A percentile compares a stretch with the other conserved stretches of the same genome.
phyloP scores from a whole-genome alignment of 2,888 invertebrate genomes.

The Heliconius aoede region DNA sequence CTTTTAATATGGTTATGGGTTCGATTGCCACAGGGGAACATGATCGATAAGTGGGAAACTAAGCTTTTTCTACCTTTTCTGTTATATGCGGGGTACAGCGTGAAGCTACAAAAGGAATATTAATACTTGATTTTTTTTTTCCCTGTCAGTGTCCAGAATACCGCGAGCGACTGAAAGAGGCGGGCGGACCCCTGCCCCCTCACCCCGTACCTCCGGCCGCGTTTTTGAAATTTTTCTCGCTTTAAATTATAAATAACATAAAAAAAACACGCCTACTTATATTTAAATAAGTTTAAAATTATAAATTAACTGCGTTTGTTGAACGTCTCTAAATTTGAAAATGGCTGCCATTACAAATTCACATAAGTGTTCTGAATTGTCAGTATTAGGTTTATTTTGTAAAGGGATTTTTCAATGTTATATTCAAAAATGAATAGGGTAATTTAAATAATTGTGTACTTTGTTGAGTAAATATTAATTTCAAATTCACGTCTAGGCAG shows the following conservation, averaged over 20 bases:
- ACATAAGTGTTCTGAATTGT: slow-evolving; percentile 5
- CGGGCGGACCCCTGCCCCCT: slow-evolving; percentile 89
- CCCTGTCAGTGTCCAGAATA: slow-evolving; percentile 89
- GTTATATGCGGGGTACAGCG: too few relatives aligned
- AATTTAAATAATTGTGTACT: slow-evolving; percentile 7
- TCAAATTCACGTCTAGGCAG: not conserved
- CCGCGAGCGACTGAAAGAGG: slow-evolving; percentile 90
- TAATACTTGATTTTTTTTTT: not conserved
- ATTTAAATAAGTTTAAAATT: slow-evolving; percentile 19
- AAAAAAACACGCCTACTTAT: slow-evolving; percentile 27
- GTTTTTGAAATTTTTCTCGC: slow-evolving; percentile 95
- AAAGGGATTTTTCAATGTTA: slow-evolving; percentile 18
- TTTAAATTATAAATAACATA: slow-evolving; percentile 79
- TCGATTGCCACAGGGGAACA: not conserved
- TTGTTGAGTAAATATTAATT: not conserved
- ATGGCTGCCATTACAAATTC: slow-evolving; percentile 30
- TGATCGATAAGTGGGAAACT: too few relatives aligned
- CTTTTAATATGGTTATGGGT: not conserved
- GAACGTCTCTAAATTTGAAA: slow-evolving; percentile 23
- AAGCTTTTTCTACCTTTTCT: too few relatives aligned
- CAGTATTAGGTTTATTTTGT: slow-evolving; percentile 28
- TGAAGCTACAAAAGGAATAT: not conserved
- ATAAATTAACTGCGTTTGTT: slow-evolving; percentile 25
- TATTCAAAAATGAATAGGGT: slow-evolving; percentile 8
- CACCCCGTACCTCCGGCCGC: slow-evolving; percentile 94